These are phyloP conservation scores for Camponotus pennsylvanicus DNA, from an alignment of 1,140 invertebrate species.

Conservation along the genomic window DNA sequence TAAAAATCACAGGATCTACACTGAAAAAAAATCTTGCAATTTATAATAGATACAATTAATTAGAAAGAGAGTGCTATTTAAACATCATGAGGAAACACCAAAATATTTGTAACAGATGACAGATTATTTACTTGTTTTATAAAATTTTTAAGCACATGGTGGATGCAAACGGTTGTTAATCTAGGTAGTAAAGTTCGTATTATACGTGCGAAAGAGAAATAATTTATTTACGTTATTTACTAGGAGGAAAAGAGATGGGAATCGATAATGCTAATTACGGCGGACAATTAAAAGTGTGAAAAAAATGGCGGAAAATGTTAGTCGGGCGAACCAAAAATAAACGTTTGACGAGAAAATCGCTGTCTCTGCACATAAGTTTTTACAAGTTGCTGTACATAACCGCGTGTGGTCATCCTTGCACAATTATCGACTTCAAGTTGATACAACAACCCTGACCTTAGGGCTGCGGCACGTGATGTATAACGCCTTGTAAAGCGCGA, in stretches of 20 bases:
- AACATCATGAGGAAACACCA: neutral
- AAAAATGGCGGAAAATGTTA: slow-evolving; percentile 47
- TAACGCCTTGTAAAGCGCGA: slow-evolving; percentile 17
- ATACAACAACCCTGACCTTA: slow-evolving; percentile 70
- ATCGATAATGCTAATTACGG: slow-evolving; percentile 38
- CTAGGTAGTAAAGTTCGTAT: neutral
- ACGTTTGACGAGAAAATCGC: slow-evolving; percentile 47
- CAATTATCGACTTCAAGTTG: slow-evolving; percentile 73
- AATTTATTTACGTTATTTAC: slow-evolving; percentile 35
- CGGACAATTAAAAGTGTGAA: slow-evolving; percentile 21
- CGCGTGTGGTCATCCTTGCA: slow-evolving; percentile 72
- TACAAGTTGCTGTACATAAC: slow-evolving; percentile 52
- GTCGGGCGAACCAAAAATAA: slow-evolving; percentile 34
- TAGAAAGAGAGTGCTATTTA: neutral
- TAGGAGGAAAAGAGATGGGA: neutral
- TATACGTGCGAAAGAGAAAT: neutral
- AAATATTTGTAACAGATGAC: neutral
- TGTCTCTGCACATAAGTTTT: slow-evolving; percentile 40
- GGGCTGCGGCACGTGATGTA: slow-evolving; percentile 45
- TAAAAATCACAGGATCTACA: neutral
- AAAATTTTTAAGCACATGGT: slow-evolving; percentile 5
- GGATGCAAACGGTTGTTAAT: neutral
- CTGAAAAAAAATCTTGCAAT: neutral
- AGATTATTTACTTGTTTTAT: neutral
- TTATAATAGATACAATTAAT: neutral